Percentiles rank a stretch among this genome's conserved stretches.
Evolutionary conservation across 2,888 invertebrate genomes (phyloP).

Genomic region (Omphaloscelis lunosa): DNA sequence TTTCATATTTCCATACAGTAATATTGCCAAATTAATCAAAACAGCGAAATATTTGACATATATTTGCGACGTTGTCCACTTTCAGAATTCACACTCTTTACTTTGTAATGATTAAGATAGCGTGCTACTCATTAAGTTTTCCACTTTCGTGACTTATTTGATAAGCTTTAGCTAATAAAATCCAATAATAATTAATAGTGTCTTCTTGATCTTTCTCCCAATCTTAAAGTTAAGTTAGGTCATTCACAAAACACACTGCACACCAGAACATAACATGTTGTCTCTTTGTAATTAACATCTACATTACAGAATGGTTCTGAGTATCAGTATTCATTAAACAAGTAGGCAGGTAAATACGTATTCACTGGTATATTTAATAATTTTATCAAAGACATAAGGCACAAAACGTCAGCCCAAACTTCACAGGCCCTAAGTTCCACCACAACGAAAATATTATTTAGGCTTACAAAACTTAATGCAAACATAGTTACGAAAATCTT

Average conservation of each 20-base stretch:
- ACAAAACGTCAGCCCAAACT: background rate
- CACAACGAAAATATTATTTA: background rate
- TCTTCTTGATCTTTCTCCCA: background rate
- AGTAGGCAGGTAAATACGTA: background rate
- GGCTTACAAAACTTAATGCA: constrained; percentile 20
- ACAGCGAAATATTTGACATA: no score
- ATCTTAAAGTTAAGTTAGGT: constrained; percentile 1
- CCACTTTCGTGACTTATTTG: constrained; percentile 5
- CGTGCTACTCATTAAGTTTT: constrained; percentile 2
- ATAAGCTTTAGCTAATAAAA: constrained; percentile 12
- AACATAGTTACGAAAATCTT: constrained; percentile 46
- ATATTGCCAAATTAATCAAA: no score
- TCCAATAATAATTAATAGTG: background rate
- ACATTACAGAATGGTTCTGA: background rate
- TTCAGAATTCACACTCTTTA: no score
- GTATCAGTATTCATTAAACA: background rate
- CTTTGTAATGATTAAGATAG: background rate
- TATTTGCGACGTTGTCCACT: no score
- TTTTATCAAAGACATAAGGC: background rate
- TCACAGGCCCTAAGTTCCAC: background rate
- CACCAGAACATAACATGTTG: background rate
- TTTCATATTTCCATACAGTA: no score
- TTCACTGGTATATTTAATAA: background rate
- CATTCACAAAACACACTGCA: background rate
- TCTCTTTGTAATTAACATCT: background rate